These are phyloP conservation scores for Chromobotia macracanthus DNA, from an alignment of 2,797 vertebrate genomes.

Conservation along the genomic window DNA sequence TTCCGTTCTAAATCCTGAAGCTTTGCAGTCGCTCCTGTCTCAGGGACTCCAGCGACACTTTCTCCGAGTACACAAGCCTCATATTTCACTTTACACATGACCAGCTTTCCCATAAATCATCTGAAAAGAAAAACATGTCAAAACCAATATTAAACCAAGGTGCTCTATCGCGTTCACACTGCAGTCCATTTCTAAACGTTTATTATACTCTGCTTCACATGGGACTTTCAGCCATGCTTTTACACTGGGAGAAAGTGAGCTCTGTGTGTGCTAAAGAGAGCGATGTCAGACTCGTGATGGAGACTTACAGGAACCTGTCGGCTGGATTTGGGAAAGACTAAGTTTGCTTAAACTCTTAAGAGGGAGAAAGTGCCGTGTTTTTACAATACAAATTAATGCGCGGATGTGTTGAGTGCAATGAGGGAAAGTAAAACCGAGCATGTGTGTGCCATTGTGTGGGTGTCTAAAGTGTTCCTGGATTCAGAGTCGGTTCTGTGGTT, in stretches of 20 bases:
- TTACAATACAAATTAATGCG: conserved; percentile 15
- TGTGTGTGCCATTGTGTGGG: conserved; percentile 36
- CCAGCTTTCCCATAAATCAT: conserved; percentile 73
- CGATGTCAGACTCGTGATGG: conserved; percentile 37
- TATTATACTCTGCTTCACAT: conserved; percentile 48
- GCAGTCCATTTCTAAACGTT: conserved; percentile 45
- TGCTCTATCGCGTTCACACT: conserved; percentile 58
- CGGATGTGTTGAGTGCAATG: conserved; percentile 32
- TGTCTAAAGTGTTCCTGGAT: conserved; percentile 34
- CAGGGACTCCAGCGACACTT: conserved; percentile 67
- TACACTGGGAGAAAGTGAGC: background rate
- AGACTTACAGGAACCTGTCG: conserved; percentile 40
- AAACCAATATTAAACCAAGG: conserved; percentile 63
- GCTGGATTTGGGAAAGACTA: conserved; percentile 49
- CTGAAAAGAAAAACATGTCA: conserved; percentile 75
- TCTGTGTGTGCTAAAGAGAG: conserved; percentile 22
- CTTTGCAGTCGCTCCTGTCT: conserved; percentile 71
- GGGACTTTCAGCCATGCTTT: conserved; percentile 38
- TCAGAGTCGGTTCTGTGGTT: conserved; percentile 37
- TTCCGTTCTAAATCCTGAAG: conserved; percentile 38
- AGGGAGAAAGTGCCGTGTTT: conserved; percentile 23
- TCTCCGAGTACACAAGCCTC: conserved; percentile 69
- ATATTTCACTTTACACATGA: conserved; percentile 69
- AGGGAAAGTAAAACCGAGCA: conserved; percentile 27
- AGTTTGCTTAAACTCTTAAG: conserved; percentile 59